phyloP scores from a whole-genome alignment of 2,113 vertebrate genomes.

The Chamaetylas fuelleborni region DNA sequence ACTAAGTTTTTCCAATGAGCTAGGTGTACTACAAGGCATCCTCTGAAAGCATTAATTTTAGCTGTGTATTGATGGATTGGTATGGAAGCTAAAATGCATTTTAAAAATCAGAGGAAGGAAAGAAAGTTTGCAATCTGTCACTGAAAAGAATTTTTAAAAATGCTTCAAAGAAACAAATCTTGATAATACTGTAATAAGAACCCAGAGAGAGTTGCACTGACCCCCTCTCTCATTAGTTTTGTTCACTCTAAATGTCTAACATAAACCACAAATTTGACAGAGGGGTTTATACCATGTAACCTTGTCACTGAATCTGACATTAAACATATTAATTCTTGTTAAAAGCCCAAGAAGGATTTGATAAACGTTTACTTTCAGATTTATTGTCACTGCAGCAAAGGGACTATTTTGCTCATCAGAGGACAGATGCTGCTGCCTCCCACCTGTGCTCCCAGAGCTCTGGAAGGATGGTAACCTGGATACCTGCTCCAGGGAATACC shows the following conservation, averaged over 20 bases:
- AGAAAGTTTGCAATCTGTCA: background rate
- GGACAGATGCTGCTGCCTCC: background rate
- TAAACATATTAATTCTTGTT: background rate
- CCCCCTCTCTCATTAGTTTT: background rate
- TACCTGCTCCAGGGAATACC: constrained; percentile 28
- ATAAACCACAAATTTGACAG: background rate
- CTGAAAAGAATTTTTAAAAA: background rate
- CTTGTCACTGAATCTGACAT: background rate
- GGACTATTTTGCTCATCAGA: background rate
- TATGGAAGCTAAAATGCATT: background rate
- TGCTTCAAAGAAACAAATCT: constrained; percentile 1
- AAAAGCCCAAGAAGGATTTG: background rate
- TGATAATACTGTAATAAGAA: constrained; percentile 1
- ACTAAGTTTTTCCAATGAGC: background rate
- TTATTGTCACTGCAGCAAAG: background rate
- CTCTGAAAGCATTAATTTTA: background rate
- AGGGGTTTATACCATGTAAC: background rate
- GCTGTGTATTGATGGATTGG: background rate
- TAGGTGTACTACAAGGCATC: background rate
- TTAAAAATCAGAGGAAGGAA: background rate
- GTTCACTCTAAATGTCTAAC: background rate
- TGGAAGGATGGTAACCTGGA: constrained; percentile 12
- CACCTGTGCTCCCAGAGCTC: background rate
- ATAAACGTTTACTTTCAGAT: background rate
- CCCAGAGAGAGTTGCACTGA: background rate